Evolutionary conservation across 2,797 vertebrate genomes (phyloP), one percentile per base, ranked within the genome.

Genomic region (Denticeps clupeoides): DNA sequence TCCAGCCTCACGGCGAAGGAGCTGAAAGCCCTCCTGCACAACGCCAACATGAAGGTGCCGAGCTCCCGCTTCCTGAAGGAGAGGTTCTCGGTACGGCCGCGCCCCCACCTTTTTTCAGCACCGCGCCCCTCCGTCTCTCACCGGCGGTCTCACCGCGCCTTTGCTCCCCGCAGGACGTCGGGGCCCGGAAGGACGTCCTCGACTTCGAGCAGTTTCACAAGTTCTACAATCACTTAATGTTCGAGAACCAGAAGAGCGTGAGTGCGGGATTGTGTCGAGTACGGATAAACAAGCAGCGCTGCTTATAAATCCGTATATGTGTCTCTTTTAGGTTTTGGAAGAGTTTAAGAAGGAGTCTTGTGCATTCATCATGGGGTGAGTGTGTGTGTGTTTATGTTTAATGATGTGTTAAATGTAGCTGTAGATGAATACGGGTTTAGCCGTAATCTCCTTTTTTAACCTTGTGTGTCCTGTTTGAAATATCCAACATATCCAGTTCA

Each of bases 201-300:
- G 89, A 85, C 69, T 97, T 93, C 65, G 93, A 90, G 65, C 89
- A 97, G 64, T 91, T 98, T 69, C 91, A 97, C 65, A 82, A 92
- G 68, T 86, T 97, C 69, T 98, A 98, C 71, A 97, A 98, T 70
- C 85, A 87, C 41, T 74, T 97, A 13, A 94, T 97, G 88, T 97
- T 93, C 73, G 93, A 98, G 26, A 83, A 85, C 46, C 94, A 98
- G 64, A 95, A 88, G 53, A 81, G 67, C 59, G 93, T 94, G 73
- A 87, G 86, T 60, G 22, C 37, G 16, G 45, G 10, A 12, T 21
- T 47, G 32, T 7, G n/a, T 41, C 21, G n/a, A n/a, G n/a, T n/a
- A n/a, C n/a, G n/a, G n/a, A n/a, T n/a, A n/a, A n/a, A n/a, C n/a
- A n/a, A n/a, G n/a, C n/a, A n/a, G n/a, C n/a, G n/a, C n/a, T n/a